These are phyloP conservation scores for Mesopsocus fuscifrons DNA, from an alignment of 2,888 invertebrate genomes.

Conservation along the genomic window DNA sequence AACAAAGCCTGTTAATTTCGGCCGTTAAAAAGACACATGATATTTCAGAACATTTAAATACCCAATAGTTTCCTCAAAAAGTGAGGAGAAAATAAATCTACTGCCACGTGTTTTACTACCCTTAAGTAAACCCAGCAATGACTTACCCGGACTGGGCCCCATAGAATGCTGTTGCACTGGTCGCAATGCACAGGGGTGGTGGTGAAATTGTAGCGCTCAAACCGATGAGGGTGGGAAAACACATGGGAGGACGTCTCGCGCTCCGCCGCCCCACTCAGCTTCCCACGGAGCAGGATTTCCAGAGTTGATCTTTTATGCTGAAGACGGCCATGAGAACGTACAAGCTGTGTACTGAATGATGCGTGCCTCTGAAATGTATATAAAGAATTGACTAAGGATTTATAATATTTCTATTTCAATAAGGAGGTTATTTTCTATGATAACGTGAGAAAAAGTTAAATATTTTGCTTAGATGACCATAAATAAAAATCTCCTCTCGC, in stretches of 20 bases:
- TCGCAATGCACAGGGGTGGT: constrained; percentile 80
- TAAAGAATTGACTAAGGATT: no score
- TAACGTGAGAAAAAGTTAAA: no score
- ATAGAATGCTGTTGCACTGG: constrained; percentile 71
- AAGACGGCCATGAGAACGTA: constrained; percentile 65
- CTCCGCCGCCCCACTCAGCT: constrained; percentile 32
- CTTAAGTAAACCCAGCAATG: neutral
- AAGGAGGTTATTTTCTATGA: no score
- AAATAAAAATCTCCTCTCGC: no score
- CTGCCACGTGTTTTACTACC: constrained; percentile 1
- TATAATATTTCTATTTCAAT: no score
- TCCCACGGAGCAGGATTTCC: constrained; percentile 73
- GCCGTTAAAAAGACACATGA: no score
- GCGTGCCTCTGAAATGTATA: constrained; percentile 52
- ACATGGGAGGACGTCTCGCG: constrained; percentile 30
- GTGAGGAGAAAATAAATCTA: no score
- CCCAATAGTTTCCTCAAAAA: no score
- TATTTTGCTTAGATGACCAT: no score
- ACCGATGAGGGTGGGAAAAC: constrained; percentile 57
- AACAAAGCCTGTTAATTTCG: no score
- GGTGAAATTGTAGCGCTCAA: constrained; percentile 71
- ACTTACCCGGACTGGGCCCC: constrained; percentile 70
- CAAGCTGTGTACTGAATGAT: constrained; percentile 70
- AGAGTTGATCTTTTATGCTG: constrained; percentile 80
- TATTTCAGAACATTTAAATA: no score